Base-by-base conservation (phyloP, 2,797 vertebrate genomes). In the Ambastaia sidthimunki region DNA sequence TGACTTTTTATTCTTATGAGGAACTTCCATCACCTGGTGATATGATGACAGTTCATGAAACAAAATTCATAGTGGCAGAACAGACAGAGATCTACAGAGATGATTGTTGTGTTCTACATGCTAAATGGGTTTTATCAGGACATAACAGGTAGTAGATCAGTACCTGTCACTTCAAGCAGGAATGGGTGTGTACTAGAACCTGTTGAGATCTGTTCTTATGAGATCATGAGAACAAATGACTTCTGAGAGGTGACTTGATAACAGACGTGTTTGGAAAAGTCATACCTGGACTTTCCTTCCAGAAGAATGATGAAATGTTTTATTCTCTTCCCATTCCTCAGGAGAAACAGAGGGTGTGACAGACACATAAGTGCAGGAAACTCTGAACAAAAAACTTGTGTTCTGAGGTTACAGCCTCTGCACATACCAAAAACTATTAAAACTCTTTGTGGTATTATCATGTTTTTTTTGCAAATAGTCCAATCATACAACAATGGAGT, bases 341-440 rank as follows among this genome's bases (percentile, higher is more conserved):
- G 3, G 66, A 83, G 70, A 48, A 78, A 68, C 48, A 71, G 66
- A 9, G 71, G 59, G 77, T 78, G 76, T 79, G 83, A 76, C 82
- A 25, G 68, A 81, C 92, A 92, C 87, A 89, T 87, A 37, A 37
- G 76, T 70, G 86, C 21, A 47, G 37, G 82, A 78, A 84, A 78
- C 21, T 65, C 37, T 65, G 65, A 52, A 66, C 65, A 77, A 86
- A 48, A 10, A 25, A 19, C 15, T 9, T 76, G 62, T 78, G 62
- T 78, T 80, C 67, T 4, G 31, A 11, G 15, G 7, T 41, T 54
- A 37, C 13, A 21, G 28, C 28, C 19, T 7, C 15, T 55, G 9
- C n/a, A 19, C n/a, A n/a, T n/a, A n/a, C n/a, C n/a, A n/a, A n/a
- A n/a, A n/a, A n/a, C n/a, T n/a, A n/a, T n/a, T n/a, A n/a, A n/a